Conservation (phyloP, 2,888 invertebrate species). For the Spilosoma lubricipeda region DNA sequence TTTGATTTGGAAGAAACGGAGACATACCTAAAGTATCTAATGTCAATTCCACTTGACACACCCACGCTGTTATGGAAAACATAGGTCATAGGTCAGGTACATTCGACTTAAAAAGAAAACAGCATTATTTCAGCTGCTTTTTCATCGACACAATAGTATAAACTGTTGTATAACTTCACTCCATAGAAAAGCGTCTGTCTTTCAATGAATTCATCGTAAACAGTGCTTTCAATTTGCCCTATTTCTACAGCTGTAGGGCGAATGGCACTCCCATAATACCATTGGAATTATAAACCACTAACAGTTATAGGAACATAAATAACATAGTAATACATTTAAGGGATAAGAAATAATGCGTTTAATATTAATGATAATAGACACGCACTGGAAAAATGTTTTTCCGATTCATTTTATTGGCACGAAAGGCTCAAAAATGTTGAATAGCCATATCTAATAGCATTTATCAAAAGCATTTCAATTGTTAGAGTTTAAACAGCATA, state of each 20-base stretch:
- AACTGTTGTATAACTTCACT: not conserved
- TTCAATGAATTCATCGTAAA: constrained; percentile 13
- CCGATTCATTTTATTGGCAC: constrained; percentile 26
- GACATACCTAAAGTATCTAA: not conserved
- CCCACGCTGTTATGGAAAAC: not conserved
- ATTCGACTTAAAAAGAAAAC: not conserved
- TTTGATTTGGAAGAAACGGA: not conserved
- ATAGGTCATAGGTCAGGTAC: not conserved
- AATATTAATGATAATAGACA: constrained; percentile 34
- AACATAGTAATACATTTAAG: constrained; percentile 30
- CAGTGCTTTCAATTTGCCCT: constrained; percentile 14
- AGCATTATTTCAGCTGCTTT: not conserved
- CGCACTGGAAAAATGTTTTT: constrained; percentile 34
- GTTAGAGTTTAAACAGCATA: constrained; percentile 7
- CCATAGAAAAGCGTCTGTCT: not conserved
- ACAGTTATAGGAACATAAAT: constrained; percentile 42
- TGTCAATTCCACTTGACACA: not conserved
- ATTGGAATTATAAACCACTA: constrained; percentile 32
- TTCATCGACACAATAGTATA: not conserved
- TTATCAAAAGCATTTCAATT: constrained; percentile 14
- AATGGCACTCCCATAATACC: constrained; percentile 36
- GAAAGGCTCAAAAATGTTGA: constrained; percentile 13
- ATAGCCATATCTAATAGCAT: constrained; percentile 15
- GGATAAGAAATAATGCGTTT: constrained; percentile 36
- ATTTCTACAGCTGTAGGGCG: constrained; percentile 20